Base-by-base conservation (phyloP, 2,797 vertebrate species). In the Hipposideros larvatus region DNA sequence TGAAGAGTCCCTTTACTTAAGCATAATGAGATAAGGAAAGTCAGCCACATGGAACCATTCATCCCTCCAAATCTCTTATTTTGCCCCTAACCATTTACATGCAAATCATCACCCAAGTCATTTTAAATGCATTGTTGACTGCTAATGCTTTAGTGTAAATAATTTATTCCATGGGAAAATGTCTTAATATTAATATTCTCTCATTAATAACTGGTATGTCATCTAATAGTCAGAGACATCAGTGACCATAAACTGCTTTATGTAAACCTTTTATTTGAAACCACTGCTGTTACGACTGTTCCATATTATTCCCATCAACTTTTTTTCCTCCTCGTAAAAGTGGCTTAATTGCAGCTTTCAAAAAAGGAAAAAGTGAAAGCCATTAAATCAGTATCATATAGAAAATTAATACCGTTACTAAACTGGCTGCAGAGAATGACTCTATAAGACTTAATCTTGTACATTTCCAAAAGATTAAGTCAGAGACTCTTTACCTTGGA, bases 221-320 rank as follows among this genome's bases (percentile, higher is more conserved):
- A 48, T 90, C 89, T 74, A 84, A 97, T 41, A 84, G 96, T 92
- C 77, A n/a, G 65, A 90, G 78, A 97, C 93, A 91, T 53, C 90
- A 73, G 70, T 95, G 84, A 95, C 82, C 93, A 8, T 55, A 93
- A 98, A 97, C 92, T 94, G 84, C 80, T 93, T 68, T 78, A 84
- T 55, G 10, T 16, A 94, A 95, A 96, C 84, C 84, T 91, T 94
- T 89, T 87, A 95, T 65, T 82, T 87, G 48, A 0, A 0, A 97
- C 92, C 96, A 95, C 65, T 95, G n/a, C 4, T 92, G 80, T 84
- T 94, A 96, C 71, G 88, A 97, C 93, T 90, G 87, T 93, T 97
- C 84, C 75, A 46, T 92, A 96, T 93, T 34, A 55, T 41, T 73
- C 90, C 70, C 92, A 94, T 91, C 84, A 75, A 88, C 70, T 87